Evolutionary conservation across 23 tunicate genomes (phyloP).

Genomic region (Ascidia mentula): DNA sequence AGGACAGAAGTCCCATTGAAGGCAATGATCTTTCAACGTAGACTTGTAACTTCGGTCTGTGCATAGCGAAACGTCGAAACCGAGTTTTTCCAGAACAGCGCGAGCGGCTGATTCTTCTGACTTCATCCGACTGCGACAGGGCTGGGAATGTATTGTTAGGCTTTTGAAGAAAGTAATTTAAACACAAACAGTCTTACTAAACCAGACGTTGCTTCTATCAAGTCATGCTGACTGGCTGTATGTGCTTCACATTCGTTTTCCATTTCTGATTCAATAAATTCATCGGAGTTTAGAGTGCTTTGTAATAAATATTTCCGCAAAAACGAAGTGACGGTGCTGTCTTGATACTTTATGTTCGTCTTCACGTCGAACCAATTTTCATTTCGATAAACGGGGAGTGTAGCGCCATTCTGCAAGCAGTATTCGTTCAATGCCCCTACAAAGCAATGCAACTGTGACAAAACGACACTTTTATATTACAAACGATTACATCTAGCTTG

Average conservation of each 20-base stretch:
- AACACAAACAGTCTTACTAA: constrained; percentile 7
- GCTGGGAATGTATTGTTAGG: too few relatives aligned
- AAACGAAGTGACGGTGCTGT: constrained; percentile 21
- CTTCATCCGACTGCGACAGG: constrained; percentile 14
- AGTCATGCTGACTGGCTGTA: neutral
- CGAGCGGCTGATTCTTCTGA: constrained; percentile 67
- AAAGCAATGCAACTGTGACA: too few relatives aligned
- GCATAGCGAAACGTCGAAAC: constrained; percentile 2
- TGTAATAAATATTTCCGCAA: constrained; percentile 8
- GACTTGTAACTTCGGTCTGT: constrained; percentile 3
- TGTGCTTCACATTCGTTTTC: constrained; percentile 13
- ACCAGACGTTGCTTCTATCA: constrained; percentile 16
- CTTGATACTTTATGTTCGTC: constrained; percentile 12
- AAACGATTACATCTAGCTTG: too few relatives aligned
- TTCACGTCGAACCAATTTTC: neutral
- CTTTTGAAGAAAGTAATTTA: too few relatives aligned
- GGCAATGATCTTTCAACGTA: constrained; percentile 27
- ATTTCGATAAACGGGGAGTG: constrained; percentile 56
- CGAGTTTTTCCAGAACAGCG: constrained; percentile 33
- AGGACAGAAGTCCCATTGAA: constrained; percentile 32
- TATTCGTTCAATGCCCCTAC: constrained; percentile 47
- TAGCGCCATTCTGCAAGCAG: constrained; percentile 66
- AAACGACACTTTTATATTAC: too few relatives aligned
- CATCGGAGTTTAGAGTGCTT: neutral
- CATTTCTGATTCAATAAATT: neutral